Evolutionary conservation across 2,113 vertebrate species (phyloP).

Genomic region (Coracopsis vasa): DNA sequence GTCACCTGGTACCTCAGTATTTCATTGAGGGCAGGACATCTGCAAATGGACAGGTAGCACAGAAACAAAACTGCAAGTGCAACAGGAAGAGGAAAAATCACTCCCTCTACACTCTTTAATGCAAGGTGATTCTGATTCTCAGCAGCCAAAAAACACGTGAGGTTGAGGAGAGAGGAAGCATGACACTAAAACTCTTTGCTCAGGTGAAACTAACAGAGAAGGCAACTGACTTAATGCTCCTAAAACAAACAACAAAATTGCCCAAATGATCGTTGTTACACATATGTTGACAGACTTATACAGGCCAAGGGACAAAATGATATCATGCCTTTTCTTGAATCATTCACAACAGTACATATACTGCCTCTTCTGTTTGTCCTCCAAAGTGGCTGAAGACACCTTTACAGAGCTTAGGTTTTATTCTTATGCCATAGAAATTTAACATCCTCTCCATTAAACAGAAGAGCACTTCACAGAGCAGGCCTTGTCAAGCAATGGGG

Average conservation of each 20-base stretch:
- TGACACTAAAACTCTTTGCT: not conserved
- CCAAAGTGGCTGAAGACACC: not conserved
- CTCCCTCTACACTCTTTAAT: not conserved
- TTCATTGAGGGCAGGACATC: not conserved
- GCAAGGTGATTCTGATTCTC: not conserved
- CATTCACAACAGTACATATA: not conserved
- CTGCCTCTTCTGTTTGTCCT: not conserved
- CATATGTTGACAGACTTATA: not conserved
- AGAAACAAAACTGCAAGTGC: not conserved
- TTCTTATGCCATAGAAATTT: not conserved
- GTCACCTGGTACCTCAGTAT: not conserved
- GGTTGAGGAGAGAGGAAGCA: not conserved
- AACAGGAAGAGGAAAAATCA: not conserved
- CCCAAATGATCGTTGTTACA: not conserved
- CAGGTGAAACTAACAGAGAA: not conserved
- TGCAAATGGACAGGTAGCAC: not conserved
- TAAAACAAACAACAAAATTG: not conserved
- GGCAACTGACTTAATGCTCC: not conserved
- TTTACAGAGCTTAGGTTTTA: not conserved
- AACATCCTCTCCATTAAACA: not conserved
- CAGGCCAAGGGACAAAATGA: not conserved
- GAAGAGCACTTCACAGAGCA: not conserved
- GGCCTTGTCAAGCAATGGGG: not conserved
- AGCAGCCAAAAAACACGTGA: not conserved
- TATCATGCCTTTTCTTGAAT: not conserved